Base-by-base conservation (phyloP, 2,888 invertebrate species). In the Rhorus exstirpatorius region DNA sequence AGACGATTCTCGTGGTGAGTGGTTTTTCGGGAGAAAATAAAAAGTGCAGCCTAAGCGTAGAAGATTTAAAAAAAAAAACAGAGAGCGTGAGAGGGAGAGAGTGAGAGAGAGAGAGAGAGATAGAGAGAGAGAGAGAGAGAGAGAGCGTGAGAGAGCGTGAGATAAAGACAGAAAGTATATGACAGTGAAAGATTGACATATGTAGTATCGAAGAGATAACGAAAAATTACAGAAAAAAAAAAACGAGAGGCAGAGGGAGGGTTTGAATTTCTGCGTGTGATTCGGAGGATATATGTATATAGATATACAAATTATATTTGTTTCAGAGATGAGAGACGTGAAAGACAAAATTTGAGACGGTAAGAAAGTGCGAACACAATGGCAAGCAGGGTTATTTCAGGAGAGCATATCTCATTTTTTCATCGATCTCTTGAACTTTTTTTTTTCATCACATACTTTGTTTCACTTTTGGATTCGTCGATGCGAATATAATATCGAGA, bases 311-410 rank as follows among this genome's bases (percentile, higher is more conserved):
- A 24, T 10, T 31, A 8, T 75, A 21, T 49, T 80, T 68, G 14
- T 61, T 46, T 75, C 14, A 76, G 49, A 68, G 61, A 79, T 67
- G 65, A 46, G 49, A 68, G 49, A 78, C 41, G 46, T 60, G 51
- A 72, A 61, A 77, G 49, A 65, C 63, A 74, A 55, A 67, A 65
- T 38, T 49, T 14, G 31, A 76, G 60, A 84, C 21, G 67, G 60
- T 44, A n/a, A 87, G 83, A 86, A 86, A 86, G 87, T 86, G 88
- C 86, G 88, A 88, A 91, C 89, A 89, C 87, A 91, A 89, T 89
- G 88, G 88, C 90, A 91, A 92, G 92, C 92, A 84, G 88, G 90
- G 90, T 90, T 91, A 90, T 86, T 85, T 87, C 85, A 88, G 89
- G 84, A 88, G 88, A 90, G 90, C 89, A 38, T 74, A 53, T 46